phyloP scores from a whole-genome alignment of 2,797 vertebrate species.

The Hipposideros larvatus region DNA sequence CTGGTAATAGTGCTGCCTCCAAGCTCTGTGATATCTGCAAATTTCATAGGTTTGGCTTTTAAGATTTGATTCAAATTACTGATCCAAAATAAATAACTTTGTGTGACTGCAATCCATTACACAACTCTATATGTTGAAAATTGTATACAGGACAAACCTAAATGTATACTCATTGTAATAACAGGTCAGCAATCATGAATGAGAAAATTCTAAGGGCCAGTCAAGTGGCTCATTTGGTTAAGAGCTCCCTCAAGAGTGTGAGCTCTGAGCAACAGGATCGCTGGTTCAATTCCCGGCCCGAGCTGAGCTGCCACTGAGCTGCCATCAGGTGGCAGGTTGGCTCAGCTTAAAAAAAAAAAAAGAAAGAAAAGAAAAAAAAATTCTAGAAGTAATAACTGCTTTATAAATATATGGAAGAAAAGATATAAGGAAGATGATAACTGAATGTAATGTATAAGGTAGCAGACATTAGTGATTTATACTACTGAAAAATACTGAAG shows the following conservation, averaged over 20 bases:
- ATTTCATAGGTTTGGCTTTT: not conserved
- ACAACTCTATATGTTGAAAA: not conserved
- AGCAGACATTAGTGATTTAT: slow-evolving; percentile 21
- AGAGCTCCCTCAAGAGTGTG: no score
- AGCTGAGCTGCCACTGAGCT: no score
- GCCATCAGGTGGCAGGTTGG: no score
- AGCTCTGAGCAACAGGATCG: no score
- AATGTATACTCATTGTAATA: slow-evolving; percentile 29
- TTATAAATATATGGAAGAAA: not conserved
- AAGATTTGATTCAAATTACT: not conserved
- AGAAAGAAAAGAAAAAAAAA: no score
- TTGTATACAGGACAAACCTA: not conserved
- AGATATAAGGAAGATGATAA: not conserved
- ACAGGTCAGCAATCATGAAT: not conserved
- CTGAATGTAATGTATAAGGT: not conserved
- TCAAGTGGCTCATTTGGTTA: no score
- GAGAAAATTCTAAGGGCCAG: not conserved
- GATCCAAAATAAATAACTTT: slow-evolving; percentile 28
- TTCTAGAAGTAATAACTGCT: slow-evolving; percentile 29
- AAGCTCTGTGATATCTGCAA: not conserved
- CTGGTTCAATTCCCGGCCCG: no score
- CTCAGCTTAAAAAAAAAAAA: no score
- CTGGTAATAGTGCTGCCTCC: not conserved
- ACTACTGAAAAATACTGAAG: not conserved
- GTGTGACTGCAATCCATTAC: not conserved